These are phyloP conservation scores for Patella caerulea DNA, from an alignment of 2,888 invertebrate genomes.

Conservation along the genomic window DNA sequence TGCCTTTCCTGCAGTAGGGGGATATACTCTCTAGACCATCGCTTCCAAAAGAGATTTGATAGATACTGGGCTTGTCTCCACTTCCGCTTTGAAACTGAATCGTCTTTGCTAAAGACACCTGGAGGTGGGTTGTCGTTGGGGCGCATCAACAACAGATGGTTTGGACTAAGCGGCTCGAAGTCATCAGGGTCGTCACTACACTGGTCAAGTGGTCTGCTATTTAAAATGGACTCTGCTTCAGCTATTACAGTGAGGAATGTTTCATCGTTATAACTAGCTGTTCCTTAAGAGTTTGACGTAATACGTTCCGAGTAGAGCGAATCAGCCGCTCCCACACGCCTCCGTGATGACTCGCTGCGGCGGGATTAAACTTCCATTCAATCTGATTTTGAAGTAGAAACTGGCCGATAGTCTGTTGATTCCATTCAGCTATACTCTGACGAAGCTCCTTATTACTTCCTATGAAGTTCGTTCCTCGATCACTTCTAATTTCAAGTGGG, in stretches of 20 bases:
- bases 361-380: neutral
- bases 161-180: slow-evolving; percentile 28
- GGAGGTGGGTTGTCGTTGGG: slow-evolving; percentile 21
- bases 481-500: neutral
- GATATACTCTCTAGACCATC: neutral
- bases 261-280: neutral
- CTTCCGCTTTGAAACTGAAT: slow-evolving; percentile 24
- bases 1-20: slow-evolving; percentile 4
- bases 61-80: slow-evolving; percentile 26
- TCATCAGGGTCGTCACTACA: slow-evolving; percentile 24
- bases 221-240: slow-evolving; percentile 26
- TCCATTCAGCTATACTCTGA: neutral
- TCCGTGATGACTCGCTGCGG: slow-evolving; percentile 23
- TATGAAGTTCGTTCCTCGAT: neutral
- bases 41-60: too few species aligned
- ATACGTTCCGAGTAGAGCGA: slow-evolving; percentile 26
- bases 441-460: neutral
- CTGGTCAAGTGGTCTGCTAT: slow-evolving; percentile 27
- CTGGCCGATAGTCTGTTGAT: neutral
- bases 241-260: slow-evolving; percentile 13
- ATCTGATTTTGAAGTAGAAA: neutral
- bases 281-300: neutral
- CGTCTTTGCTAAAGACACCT: slow-evolving; percentile 28
- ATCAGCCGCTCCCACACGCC: slow-evolving; percentile 40
- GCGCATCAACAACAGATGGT: slow-evolving; percentile 27